Evolutionary conservation across 2,888 invertebrate genomes (phyloP).

Genomic region (Erynnis tages): DNA sequence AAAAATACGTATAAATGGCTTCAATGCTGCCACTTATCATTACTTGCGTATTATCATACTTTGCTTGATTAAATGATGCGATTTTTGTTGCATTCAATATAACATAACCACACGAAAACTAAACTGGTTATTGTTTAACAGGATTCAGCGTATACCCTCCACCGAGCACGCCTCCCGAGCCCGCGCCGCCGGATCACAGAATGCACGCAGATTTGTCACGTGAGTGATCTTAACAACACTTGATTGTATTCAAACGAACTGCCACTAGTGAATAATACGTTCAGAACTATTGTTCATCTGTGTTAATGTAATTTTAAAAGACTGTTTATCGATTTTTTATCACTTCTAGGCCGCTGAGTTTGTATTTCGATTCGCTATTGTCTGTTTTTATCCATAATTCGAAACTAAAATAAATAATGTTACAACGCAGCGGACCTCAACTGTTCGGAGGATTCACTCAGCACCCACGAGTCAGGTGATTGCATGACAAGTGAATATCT

Average conservation of each 20-base stretch:
- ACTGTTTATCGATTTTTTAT: too few species aligned
- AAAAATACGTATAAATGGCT: too few species aligned
- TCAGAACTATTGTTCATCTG: too few species aligned
- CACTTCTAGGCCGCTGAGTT: too few species aligned
- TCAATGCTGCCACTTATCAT: too few species aligned
- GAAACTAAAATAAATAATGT: conserved; percentile 37
- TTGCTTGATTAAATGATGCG: too few species aligned
- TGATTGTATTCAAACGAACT: neutral
- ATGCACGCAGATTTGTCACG: conserved; percentile 81
- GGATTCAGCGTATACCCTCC: conserved; percentile 92
- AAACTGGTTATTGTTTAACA: conserved; percentile 43
- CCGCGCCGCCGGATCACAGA: conserved; percentile 90
- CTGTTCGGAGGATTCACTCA: conserved; percentile 90
- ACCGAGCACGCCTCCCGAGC: conserved; percentile 92
- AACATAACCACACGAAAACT: too few species aligned
- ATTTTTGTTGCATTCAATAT: too few species aligned
- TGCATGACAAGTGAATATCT: conserved; percentile 60
- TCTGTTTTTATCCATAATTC: neutral
- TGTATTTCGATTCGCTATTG: too few species aligned
- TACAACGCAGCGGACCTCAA: conserved; percentile 86
- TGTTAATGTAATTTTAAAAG: too few species aligned
- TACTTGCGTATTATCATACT: too few species aligned
- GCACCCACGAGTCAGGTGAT: conserved; percentile 91
- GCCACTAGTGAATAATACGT: too few species aligned
- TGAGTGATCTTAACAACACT: conserved; percentile 44